Evolutionary conservation across 2,797 vertebrate genomes (phyloP).

Genomic region (Melanotaenia nigrans): DNA sequence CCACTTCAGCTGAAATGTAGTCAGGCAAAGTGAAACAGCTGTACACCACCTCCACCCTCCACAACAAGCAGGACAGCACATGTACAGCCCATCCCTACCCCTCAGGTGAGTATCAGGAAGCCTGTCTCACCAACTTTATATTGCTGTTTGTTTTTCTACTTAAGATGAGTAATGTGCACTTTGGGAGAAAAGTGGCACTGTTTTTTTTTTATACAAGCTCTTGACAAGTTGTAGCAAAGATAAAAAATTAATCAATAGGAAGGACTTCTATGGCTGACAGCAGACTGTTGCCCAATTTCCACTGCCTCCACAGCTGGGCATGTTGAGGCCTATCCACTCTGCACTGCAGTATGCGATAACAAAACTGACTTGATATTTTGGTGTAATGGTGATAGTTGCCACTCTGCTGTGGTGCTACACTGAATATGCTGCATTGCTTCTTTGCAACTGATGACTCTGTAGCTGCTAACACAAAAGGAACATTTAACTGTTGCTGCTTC

Average conservation of each 20-base stretch:
- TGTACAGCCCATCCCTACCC: conserved; percentile 46
- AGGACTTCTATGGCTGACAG: conserved; percentile 8
- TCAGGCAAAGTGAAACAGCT: conserved; percentile 59
- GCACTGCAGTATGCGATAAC: conserved; percentile 17
- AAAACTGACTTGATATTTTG: not conserved
- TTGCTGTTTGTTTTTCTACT: conserved; percentile 1
- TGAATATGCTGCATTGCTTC: not conserved
- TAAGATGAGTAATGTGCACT: conserved; percentile 1
- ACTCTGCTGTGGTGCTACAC: not conserved
- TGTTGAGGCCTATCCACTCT: conserved; percentile 41
- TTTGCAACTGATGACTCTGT: not conserved
- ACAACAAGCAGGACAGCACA: conserved; percentile 58
- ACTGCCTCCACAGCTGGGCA: conserved; percentile 18
- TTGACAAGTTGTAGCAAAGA: conserved; percentile 11
- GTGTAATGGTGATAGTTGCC: not conserved
- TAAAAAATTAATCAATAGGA: conserved; percentile 27
- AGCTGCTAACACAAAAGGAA: conserved; percentile 23
- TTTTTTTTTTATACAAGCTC: not conserved
- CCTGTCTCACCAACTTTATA: conserved; percentile 18
- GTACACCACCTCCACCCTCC: conserved; percentile 39
- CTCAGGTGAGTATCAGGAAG: conserved; percentile 21
- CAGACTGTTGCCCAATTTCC: conserved; percentile 9
- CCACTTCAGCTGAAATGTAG: conserved; percentile 34
- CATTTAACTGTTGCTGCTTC: conserved; percentile 22
- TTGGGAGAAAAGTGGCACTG: not conserved